phyloP scores from a whole-genome alignment of 2,797 vertebrate genomes.

The Dicrostonyx torquatus region DNA sequence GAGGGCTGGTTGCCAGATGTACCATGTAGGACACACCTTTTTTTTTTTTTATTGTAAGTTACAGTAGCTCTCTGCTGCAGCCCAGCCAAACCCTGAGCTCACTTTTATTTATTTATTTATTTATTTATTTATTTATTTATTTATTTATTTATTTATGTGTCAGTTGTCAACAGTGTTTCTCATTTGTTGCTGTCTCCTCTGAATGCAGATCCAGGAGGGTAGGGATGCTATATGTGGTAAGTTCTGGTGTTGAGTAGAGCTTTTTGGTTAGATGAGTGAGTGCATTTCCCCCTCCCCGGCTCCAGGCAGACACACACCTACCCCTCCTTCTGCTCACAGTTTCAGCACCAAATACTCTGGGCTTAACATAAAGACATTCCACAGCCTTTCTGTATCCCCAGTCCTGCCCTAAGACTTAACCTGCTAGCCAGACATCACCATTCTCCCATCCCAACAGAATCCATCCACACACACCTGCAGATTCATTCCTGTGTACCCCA shows the following conservation, averaged over 20 bases:
- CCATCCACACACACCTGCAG: background rate
- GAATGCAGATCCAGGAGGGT: background rate
- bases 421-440: background rate
- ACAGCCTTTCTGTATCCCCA: rapidly evolving
- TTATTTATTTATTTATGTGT: background rate
- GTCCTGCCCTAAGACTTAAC: background rate
- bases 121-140: no score
- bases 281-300: background rate
- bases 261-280: background rate
- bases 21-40: background rate
- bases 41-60: background rate
- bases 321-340: background rate
- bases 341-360: background rate
- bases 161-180: background rate
- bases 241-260: background rate
- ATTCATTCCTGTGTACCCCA: background rate
- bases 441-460: background rate
- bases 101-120: background rate
- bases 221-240: background rate
- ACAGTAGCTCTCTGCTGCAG: background rate
- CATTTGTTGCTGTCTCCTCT: background rate
- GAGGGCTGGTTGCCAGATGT: background rate
- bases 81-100: background rate
- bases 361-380: background rate
- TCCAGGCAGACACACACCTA: background rate